phyloP scores from a whole-genome alignment of 2,888 invertebrate species.

The Andrena praecox region DNA sequence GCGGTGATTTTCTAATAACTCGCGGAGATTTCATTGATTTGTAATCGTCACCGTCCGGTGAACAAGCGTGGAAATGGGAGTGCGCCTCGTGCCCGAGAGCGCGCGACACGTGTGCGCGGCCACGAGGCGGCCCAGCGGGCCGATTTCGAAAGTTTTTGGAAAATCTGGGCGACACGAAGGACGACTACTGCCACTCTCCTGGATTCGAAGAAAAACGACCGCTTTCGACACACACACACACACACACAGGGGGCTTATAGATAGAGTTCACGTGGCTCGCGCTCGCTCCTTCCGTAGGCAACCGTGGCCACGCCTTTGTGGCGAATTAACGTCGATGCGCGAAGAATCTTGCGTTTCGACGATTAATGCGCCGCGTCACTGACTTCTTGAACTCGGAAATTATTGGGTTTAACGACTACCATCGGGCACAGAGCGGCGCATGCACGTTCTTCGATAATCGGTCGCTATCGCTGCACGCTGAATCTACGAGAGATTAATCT shows the following conservation, averaged over 20 bases:
- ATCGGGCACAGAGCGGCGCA: not conserved
- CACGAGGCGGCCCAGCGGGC: not conserved
- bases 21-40: slow-evolving; percentile 49
- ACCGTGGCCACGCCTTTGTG: slow-evolving; percentile 26
- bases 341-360: slow-evolving; percentile 34
- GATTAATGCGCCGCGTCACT: slow-evolving; percentile 39
- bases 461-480: slow-evolving; percentile 7
- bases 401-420: slow-evolving; percentile 31
- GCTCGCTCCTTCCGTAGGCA: not conserved
- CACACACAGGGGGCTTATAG: not conserved
- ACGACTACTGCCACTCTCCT: slow-evolving; percentile 11
- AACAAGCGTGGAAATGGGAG: slow-evolving; percentile 35
- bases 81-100: slow-evolving; percentile 6
- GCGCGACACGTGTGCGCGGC: slow-evolving; percentile 23
- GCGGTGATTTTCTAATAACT: slow-evolving; percentile 66
- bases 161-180: slow-evolving; percentile 43
- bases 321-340: slow-evolving; percentile 25
- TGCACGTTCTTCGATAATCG: not conserved
- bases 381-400: slow-evolving; percentile 38
- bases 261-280: not conserved
- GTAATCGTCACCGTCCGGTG: slow-evolving; percentile 48
- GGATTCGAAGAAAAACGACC: slow-evolving; percentile 12
- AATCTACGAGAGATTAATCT: slow-evolving; percentile 23
- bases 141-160: slow-evolving; percentile 49
- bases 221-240: not conserved